phyloP scores from a whole-genome alignment of 2,113 vertebrate species.

The Urocolius indicus region DNA sequence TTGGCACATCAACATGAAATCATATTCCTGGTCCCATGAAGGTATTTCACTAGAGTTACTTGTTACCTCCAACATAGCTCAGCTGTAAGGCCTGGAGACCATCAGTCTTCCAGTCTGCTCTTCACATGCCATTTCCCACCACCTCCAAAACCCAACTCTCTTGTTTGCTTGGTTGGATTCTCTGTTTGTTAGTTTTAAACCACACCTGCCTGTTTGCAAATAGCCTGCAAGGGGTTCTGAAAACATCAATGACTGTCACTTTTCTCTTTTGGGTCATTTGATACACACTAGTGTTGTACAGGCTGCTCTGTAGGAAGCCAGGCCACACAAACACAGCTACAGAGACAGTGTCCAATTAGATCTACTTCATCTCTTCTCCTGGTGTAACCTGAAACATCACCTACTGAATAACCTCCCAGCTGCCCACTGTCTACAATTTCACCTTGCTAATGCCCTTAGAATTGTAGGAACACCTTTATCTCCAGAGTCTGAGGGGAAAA shows the following conservation, averaged over 20 bases:
- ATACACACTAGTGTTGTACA: not conserved
- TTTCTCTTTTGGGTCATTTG: not conserved
- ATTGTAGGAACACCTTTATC: not conserved
- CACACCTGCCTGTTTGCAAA: not conserved
- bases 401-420: not conserved
- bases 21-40: accelerated
- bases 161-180: not conserved
- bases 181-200: not conserved
- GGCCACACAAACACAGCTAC: not conserved
- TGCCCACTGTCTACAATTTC: not conserved
- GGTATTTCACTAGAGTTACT: not conserved
- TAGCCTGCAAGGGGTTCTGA: not conserved
- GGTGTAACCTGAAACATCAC: not conserved
- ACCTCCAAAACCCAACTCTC: not conserved
- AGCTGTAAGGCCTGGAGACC: not conserved
- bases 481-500: not conserved
- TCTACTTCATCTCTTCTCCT: not conserved
- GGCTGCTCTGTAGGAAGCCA: not conserved
- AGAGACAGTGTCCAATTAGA: not conserved
- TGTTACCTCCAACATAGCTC: not conserved
- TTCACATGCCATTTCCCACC: not conserved
- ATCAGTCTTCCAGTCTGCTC: not conserved
- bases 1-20: not conserved
- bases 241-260: not conserved
- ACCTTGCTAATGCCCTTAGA: not conserved